Conservation (phyloP, 1,140 invertebrate species). For the Adelges cooleyi region DNA sequence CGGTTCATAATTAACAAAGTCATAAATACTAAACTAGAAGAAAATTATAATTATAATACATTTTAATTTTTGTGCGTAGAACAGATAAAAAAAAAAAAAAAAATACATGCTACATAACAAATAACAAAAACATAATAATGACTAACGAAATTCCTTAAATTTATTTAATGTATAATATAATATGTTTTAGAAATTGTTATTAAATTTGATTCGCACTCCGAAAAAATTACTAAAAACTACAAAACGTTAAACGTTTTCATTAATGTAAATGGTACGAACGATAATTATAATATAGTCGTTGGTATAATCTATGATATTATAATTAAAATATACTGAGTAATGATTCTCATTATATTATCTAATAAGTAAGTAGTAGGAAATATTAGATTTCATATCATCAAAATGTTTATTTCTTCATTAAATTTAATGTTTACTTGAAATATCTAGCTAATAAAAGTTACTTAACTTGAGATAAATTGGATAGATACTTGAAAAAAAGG, state of each 20-base stretch:
- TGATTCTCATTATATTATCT: too few relatives aligned
- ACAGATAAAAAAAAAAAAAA: constrained; percentile 11
- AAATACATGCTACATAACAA: constrained; percentile 11
- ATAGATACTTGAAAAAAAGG: neutral
- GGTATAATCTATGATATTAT: too few relatives aligned
- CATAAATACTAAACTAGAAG: too few relatives aligned
- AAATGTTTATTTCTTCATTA: too few relatives aligned
- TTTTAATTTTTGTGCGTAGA: neutral
- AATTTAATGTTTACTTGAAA: too few relatives aligned
- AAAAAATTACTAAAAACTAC: neutral
- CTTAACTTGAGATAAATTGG: constrained; percentile 8
- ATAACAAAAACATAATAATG: constrained; percentile 13
- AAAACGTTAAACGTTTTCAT: neutral
- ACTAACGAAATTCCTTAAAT: constrained; percentile 5
- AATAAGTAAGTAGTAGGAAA: too few relatives aligned
- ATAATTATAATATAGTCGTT: too few relatives aligned
- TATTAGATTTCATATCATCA: too few relatives aligned
- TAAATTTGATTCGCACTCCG: constrained; percentile 14
- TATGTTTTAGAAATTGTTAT: neutral
- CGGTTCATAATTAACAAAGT: too few relatives aligned
- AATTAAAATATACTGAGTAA: too few relatives aligned
- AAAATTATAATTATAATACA: constrained; percentile 2
- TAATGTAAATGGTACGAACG: too few relatives aligned
- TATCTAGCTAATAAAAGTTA: constrained; percentile 6
- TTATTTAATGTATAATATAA: neutral